Conservation (phyloP, 2,888 invertebrate species). For the Bimastos eiseni region DNA sequence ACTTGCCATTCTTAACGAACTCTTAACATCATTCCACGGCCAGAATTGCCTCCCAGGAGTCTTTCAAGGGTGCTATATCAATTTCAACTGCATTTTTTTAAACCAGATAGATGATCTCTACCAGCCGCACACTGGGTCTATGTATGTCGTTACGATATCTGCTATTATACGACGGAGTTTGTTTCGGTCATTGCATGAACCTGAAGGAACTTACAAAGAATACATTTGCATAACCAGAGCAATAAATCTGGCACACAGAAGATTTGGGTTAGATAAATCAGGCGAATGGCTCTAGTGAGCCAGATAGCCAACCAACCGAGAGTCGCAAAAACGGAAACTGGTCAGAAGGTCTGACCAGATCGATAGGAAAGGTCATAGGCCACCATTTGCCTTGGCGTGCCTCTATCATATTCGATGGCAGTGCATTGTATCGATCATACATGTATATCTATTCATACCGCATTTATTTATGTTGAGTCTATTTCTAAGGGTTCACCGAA, state of each 20-base stretch:
- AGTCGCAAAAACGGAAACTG: not conserved
- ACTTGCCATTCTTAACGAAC: not conserved
- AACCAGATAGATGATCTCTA: not conserved
- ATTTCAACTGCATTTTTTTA: not conserved
- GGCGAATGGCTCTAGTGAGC: slow-evolving; percentile 1
- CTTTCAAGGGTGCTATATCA: not conserved
- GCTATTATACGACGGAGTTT: not conserved
- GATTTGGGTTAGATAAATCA: slow-evolving; percentile 3
- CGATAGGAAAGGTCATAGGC: not conserved
- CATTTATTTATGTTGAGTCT: not conserved
- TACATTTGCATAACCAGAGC: slow-evolving; percentile 13
- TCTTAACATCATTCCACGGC: not conserved
- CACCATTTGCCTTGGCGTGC: not conserved
- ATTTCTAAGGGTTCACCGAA: not conserved
- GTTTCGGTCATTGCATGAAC: not conserved
- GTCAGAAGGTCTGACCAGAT: not conserved
- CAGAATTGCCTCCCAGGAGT: not conserved
- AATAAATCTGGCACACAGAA: not conserved
- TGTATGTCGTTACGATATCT: not conserved
- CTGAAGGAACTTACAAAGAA: not conserved
- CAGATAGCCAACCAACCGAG: not conserved
- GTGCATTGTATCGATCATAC: not conserved
- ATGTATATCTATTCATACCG: not conserved
- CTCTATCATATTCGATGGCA: not conserved
- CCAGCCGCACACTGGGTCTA: not conserved